Base-by-base conservation (phyloP, 2,888 invertebrate genomes). In the Cerastoderma edule region DNA sequence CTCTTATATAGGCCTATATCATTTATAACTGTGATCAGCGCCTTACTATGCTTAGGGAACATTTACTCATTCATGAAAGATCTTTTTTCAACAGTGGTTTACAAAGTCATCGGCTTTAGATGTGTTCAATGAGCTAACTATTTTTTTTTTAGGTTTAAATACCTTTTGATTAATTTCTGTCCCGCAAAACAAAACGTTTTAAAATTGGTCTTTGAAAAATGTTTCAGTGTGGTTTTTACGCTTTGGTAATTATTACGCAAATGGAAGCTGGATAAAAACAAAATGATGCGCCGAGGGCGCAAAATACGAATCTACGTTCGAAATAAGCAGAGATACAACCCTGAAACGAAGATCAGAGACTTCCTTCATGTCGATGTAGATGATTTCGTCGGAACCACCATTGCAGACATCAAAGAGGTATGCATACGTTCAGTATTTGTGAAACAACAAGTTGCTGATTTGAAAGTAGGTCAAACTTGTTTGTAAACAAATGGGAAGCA, bases 341-440 rank as follows among this genome's bases (percentile, higher is more conserved):
- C 80, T 54, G 75, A 72, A 60, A 67, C 83, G 1, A 77, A 79
- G 48, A 75, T 68, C 32, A 72, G 75, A 46, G 73, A 75, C 44
- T 81, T 83, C 39, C 54, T 81, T 2, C 71, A 67, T 66, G 78
- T 83, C 35, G 77, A 77, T 50, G 46, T 83, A 10, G 72, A 50
- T 44, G 73, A 83, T 44, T 83, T 73, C 72, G 83, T 81, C n/a
- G 79, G 78, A 28, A 83, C 83, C 19, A 81, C 77, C 0, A 81
- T 83, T 28, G 80, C 81, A 33, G 77, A 77, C 30, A 76, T 83
- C 13, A 83, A 81, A 73, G 83, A 83, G 77, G 83, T 83, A 46
- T 44, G 2, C 8, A 33, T 13, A 54, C 35, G 10, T 30, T n/a
- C 4, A 33, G 46, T 27, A n/a, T n/a, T n/a, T n/a, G n/a, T n/a